Evolutionary conservation across 2,797 vertebrate genomes (phyloP).

Genomic region (Sylvia borin): DNA sequence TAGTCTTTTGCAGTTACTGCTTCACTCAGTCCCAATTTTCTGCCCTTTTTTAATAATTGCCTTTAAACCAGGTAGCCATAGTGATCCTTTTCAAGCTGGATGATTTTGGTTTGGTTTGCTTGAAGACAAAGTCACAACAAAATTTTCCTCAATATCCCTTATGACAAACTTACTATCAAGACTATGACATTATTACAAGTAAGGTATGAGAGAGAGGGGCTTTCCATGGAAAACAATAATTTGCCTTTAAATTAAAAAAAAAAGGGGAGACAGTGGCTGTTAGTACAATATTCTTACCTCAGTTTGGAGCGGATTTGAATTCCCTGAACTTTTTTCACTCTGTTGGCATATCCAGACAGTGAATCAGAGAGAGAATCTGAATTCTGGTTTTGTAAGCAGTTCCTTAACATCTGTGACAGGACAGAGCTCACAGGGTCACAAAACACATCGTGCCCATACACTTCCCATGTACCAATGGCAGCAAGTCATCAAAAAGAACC

Average conservation of each 20-base stretch:
- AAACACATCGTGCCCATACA: not conserved
- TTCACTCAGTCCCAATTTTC: conserved; percentile 49
- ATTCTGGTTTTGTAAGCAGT: not conserved
- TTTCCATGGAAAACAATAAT: not conserved
- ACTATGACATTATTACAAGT: not conserved
- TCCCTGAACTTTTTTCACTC: not conserved
- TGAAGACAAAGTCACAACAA: conserved; percentile 43
- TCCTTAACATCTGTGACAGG: not conserved
- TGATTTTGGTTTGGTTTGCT: conserved; percentile 43
- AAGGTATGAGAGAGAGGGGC: not conserved
- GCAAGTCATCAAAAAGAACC: not conserved
- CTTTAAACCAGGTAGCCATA: conserved; percentile 65
- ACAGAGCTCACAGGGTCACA: not conserved
- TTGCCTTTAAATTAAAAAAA: not conserved
- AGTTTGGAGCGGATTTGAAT: not conserved
- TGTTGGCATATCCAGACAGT: not conserved
- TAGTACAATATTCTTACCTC: not conserved
- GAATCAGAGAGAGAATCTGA: not conserved
- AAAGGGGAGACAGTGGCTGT: not conserved
- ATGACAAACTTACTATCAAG: not conserved
- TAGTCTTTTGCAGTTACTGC: conserved; percentile 52
- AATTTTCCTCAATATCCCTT: not conserved
- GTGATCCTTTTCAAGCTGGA: conserved; percentile 30
- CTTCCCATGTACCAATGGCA: accelerated
- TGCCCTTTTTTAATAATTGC: conserved; percentile 45